Percentiles rank a stretch among this genome's conserved stretches.
Conservation (phyloP, 2,113 vertebrate genomes). For the Oceanodroma tethys region DNA sequence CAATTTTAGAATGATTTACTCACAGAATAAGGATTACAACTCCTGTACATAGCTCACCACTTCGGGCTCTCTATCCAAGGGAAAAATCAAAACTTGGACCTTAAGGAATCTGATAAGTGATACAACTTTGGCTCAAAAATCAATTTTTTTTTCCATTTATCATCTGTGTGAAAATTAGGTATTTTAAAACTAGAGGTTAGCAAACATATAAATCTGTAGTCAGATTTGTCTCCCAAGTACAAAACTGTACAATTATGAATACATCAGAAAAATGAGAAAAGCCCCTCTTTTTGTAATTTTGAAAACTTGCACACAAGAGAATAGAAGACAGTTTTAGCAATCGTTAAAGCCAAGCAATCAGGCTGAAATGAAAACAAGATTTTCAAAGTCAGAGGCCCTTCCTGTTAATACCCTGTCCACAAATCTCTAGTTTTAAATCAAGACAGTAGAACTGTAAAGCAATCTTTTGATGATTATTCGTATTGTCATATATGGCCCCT, state of each 20-base stretch:
- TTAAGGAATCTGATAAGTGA: neutral
- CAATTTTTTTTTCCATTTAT: neutral
- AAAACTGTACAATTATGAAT: neutral
- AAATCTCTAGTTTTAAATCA: neutral
- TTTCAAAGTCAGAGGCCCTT: neutral
- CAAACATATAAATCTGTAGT: neutral
- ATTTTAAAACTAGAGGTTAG: neutral
- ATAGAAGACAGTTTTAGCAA: neutral
- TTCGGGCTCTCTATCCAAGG: neutral
- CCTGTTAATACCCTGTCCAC: accelerated
- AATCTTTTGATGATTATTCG: neutral
- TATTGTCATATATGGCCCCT: neutral
- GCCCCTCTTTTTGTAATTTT: neutral
- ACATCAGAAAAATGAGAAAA: neutral
- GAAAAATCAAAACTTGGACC: neutral
- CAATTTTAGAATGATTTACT: neutral
- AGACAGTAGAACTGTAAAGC: accelerated
- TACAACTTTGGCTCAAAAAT: neutral
- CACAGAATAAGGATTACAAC: neutral
- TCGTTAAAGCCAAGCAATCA: neutral
- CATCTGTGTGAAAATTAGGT: accelerated
- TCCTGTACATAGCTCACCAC: accelerated
- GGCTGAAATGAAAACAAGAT: neutral
- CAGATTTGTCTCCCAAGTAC: neutral
- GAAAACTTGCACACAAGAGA: neutral